A percentile compares a stretch with the other conserved stretches of the same genome.
Evolutionary conservation across 2,888 invertebrate genomes (phyloP).

Genomic region (Lamellibrachia columna): DNA sequence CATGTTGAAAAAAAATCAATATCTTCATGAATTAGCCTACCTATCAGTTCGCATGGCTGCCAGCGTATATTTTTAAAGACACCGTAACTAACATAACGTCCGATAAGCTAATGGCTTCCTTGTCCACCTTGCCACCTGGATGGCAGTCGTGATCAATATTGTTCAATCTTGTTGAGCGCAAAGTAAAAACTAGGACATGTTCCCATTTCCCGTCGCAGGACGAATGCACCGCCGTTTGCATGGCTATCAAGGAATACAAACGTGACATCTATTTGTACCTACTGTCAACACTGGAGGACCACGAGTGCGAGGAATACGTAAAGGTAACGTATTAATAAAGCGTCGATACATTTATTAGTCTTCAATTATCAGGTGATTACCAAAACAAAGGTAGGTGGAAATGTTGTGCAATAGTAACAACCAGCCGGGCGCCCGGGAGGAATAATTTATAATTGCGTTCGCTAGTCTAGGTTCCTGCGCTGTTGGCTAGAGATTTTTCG

Average conservation of each 20-base stretch:
- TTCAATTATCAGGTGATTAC: neutral
- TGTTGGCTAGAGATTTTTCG: too few species aligned
- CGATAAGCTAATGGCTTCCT: too few species aligned
- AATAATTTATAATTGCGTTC: too few species aligned
- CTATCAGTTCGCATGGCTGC: neutral
- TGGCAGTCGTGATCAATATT: too few species aligned
- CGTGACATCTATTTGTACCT: constrained; percentile 41
- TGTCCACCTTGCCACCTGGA: too few species aligned
- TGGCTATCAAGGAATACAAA: constrained; percentile 41
- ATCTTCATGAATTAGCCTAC: neutral
- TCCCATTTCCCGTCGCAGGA: constrained; percentile 38
- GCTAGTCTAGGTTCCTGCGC: too few species aligned
- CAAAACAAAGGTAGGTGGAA: too few species aligned
- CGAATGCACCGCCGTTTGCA: constrained; percentile 47
- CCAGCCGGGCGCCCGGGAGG: too few species aligned
- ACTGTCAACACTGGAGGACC: constrained; percentile 39
- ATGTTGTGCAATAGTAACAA: too few species aligned
- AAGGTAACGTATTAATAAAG: constrained; percentile 32
- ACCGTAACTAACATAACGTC: neutral
- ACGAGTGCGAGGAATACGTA: constrained; percentile 34
- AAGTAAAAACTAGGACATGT: neutral
- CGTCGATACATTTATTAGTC: constrained; percentile 32
- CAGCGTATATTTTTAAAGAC: neutral
- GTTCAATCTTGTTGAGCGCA: neutral
- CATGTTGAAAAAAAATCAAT: too few species aligned